Evolutionary conservation across 2,888 invertebrate genomes (phyloP), one percentile per base, ranked within the genome.

Genomic region (Ceraclea dissimilis): DNA sequence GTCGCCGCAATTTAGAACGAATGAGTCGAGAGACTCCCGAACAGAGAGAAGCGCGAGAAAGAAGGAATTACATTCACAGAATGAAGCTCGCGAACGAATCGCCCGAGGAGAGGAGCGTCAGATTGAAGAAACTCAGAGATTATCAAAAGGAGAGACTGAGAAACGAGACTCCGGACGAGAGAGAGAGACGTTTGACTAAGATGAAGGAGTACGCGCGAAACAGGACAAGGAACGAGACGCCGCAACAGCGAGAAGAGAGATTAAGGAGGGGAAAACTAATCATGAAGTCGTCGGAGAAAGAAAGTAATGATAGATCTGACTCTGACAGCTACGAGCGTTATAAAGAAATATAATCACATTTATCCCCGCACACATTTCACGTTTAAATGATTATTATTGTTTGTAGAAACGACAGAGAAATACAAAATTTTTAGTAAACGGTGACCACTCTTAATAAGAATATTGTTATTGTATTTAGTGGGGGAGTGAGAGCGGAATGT

Each of bases 101-200:
- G 11, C 21, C 39, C 2, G 54, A 54, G 11, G 39, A 54, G 13
- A 17, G 54, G 13, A 17, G 21, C 26, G 20, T 33, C 10, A 13
- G 54, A 11, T 34, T 49, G 2, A 54, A 43, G 18, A 49, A 34
- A 8, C 16, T 49, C 6, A 39, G 49, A n/a, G 49, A 54, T 17
- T 54, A 54, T n/a, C 54, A 49, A 31, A 49, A 43, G 17, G 26
- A 21, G 1, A 46, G 54, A 22, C 26, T 54, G 6, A 13, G 49
- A 22, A 49, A 49, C 10, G 49, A 54, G n/a, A 49, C 54, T 11
- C 43, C 49, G 2, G 54, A 54, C 10, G 43, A 54, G 33, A 49
- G 54, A 5, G 21, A 54, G 31, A n/a, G 54, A 1, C 22, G 54
- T 18, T 21, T 54, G 44, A 43, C 47, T 21, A 49, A 49, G n/a